Conservation (phyloP, 2,888 invertebrate species). For the Bombylius discolor region DNA sequence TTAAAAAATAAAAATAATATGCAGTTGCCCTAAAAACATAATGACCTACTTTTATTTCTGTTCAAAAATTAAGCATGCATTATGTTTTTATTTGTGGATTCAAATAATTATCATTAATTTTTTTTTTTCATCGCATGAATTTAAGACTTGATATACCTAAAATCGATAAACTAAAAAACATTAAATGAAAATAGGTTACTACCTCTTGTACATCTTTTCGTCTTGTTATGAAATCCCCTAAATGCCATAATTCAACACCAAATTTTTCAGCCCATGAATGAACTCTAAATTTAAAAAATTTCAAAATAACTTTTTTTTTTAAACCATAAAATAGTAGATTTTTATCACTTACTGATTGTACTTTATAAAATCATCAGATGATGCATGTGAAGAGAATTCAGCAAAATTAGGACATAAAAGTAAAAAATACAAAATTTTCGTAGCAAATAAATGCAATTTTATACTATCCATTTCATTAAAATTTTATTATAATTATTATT, state of each 20-base stretch:
- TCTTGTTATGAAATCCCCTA: constrained; percentile 68
- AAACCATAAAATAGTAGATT: too few relatives aligned
- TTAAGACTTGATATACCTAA: background rate
- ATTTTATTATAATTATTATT: too few relatives aligned
- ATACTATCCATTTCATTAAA: background rate
- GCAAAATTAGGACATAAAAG: constrained; percentile 22
- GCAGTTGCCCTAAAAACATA: background rate
- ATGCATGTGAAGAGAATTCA: constrained; percentile 19
- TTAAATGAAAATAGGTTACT: constrained; percentile 25
- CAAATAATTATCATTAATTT: too few relatives aligned
- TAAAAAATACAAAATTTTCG: background rate
- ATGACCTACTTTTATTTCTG: background rate
- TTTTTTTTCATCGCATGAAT: too few relatives aligned
- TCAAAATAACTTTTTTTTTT: constrained; percentile 29
- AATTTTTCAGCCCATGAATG: constrained; percentile 72
- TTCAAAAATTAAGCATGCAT: too few relatives aligned
- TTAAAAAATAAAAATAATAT: background rate
- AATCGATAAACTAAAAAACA: background rate
- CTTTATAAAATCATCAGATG: constrained; percentile 31
- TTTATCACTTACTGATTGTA: constrained; percentile 30
- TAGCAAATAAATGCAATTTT: background rate
- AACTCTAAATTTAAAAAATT: constrained; percentile 41
- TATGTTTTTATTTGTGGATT: too few relatives aligned
- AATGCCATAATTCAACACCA: constrained; percentile 64
- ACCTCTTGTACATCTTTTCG: constrained; percentile 66